A percentile compares a stretch with the other conserved stretches of the same genome.
These are phyloP conservation scores for Perca flavescens DNA, from an alignment of 2,113 vertebrate genomes.

Conservation along the genomic window DNA sequence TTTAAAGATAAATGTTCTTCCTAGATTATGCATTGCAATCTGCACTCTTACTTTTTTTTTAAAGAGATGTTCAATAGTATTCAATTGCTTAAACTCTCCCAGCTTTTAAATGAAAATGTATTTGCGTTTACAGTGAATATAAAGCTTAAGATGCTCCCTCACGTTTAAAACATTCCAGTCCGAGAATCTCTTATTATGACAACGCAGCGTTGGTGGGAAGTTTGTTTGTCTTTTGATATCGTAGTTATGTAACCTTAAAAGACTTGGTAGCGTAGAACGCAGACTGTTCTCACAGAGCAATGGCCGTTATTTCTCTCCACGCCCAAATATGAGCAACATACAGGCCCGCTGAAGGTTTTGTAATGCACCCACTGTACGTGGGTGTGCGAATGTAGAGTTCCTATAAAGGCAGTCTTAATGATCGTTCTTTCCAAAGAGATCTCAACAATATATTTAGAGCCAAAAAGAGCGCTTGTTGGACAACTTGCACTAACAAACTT, in stretches of 20 bases:
- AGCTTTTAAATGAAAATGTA: constrained; percentile 23
- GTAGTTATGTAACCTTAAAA: constrained; percentile 39
- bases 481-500: constrained; percentile 24
- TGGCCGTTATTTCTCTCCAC: constrained; percentile 46
- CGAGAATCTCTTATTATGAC: constrained; percentile 45
- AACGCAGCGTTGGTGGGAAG: constrained; percentile 26
- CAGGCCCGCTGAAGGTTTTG: constrained; percentile 24
- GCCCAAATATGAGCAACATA: constrained; percentile 29
- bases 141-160: constrained; percentile 31
- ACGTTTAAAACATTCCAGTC: constrained; percentile 68
- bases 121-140: constrained; percentile 59
- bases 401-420: constrained; percentile 12
- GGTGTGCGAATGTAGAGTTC: constrained; percentile 42
- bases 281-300: constrained; percentile 64
- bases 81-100: constrained; percentile 29
- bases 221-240: constrained; percentile 69
- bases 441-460: constrained; percentile 22
- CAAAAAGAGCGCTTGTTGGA: constrained; percentile 36
- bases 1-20: constrained; percentile 55
- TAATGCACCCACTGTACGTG: constrained; percentile 1
- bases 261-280: constrained; percentile 20
- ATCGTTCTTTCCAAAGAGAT: constrained; percentile 40
- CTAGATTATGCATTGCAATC: constrained; percentile 33
- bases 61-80: constrained; percentile 54
- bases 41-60: constrained; percentile 57